Base-by-base conservation (phyloP, 2,797 vertebrate species). In the Oreochromis grahami region DNA sequence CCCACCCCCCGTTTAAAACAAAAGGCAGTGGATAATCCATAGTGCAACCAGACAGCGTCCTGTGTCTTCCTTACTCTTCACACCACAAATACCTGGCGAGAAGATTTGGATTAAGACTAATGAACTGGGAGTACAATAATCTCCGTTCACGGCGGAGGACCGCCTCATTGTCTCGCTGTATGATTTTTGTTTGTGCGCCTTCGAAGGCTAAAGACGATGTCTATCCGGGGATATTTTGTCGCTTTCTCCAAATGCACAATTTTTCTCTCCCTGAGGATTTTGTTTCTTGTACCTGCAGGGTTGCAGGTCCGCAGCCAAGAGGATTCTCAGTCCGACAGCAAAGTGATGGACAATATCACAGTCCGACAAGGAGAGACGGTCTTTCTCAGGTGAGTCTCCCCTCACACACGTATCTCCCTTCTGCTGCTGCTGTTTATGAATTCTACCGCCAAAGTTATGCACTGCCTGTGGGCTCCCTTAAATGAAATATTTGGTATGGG, bases 291-390 rank as follows among this genome's bases (percentile, higher is more conserved):
- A 94, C 98, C 97, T 93, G 96, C 98, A 99, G 98, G 98, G 96
- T 97, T 98, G 96, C 98, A 97, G 2, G 98, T 98, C 94, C 96
- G 97, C 94, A 98, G 98, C 94, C 96, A 97, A 82, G 97, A 97
- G 92, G 98, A 98, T 85, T 96, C 97, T 95, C 97, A 97, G 76
- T 93, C 95, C 81, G 98, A 98, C 95, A 98, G 97, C 96, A 98
- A 97, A 97, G 97, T 98, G 41, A 99, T 99, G 98, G 98, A 99
- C 97, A 99, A 99, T 88, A 98, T 99, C 95, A 99, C 98, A 80
- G 98, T 98, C 95, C 96, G 97, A 80, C 98, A 99, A 91, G 98
- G 98, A 90, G 98, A 99, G 95, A 98, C 97, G 24, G 97, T 98
- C 95, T 97, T 97, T 87, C 98, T 99, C 97, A 98, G 97, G 98